Evolutionary conservation across 2,888 invertebrate genomes (phyloP).

Genomic region (Caenorhabditis sp.): DNA sequence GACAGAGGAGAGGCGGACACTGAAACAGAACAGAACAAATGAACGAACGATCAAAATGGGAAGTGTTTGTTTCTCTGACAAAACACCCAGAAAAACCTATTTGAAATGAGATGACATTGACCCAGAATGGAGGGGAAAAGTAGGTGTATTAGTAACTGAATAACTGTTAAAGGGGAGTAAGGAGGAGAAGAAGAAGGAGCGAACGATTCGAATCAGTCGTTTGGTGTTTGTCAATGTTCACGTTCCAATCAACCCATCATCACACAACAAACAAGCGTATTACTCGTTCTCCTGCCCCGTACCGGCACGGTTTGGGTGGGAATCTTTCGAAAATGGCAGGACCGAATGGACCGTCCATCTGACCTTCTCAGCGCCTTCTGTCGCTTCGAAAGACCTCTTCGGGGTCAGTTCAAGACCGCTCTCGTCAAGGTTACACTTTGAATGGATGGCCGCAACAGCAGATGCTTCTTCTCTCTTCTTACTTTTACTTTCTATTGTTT

Average conservation of each 20-base stretch:
- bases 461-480: conserved; percentile 39
- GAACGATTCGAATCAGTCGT: too few relatives aligned
- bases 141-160: too few relatives aligned
- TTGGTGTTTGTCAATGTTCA: conserved; percentile 5
- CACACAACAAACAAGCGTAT: neutral
- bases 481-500: neutral
- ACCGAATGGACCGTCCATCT: neutral
- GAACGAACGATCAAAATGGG: too few relatives aligned
- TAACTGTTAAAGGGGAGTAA: too few relatives aligned
- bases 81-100: conserved; percentile 14
- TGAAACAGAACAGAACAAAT: neutral
- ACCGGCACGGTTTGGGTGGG: too few relatives aligned
- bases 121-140: conserved; percentile 33
- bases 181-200: too few relatives aligned
- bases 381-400: conserved; percentile 15
- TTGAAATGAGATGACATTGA: conserved; percentile 33
- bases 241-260: neutral
- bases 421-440: conserved; percentile 39
- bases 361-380: conserved; percentile 23
- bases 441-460: conserved; percentile 34
- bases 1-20: too few relatives aligned
- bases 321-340: too few relatives aligned
- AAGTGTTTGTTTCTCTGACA: conserved; percentile 12
- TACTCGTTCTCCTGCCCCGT: neutral
- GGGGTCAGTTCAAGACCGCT: conserved; percentile 50